A percentile compares a stretch with the other conserved stretches of the same genome.
Evolutionary conservation across 2,888 invertebrate genomes (phyloP).

Genomic region (Drosophila paranaensis): DNA sequence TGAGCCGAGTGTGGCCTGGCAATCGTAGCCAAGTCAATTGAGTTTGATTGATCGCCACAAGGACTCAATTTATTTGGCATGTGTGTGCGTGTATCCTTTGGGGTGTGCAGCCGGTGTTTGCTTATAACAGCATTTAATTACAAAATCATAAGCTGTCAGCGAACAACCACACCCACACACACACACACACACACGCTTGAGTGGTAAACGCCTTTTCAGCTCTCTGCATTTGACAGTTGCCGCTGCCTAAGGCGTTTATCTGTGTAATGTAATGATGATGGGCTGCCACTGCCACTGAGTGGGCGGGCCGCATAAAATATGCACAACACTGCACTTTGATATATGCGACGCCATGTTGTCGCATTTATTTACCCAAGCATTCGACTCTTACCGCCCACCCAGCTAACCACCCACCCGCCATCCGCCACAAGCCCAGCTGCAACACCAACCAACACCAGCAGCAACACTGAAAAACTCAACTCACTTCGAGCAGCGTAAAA

Average conservation of each 20-base stretch:
- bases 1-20: conserved; percentile 35
- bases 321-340: conserved; percentile 68
- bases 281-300: conserved; percentile 21
- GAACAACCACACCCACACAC: conserved; percentile 21
- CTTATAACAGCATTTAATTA: conserved; percentile 74
- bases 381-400: conserved; percentile 7
- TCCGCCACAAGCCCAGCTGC: conserved; percentile 8
- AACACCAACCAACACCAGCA: conserved; percentile 15
- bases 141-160: conserved; percentile 77
- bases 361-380: conserved; percentile 70
- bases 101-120: conserved; percentile 34
- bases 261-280: conserved; percentile 73
- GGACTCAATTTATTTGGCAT: conserved; percentile 27
- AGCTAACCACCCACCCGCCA: neutral
- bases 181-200: conserved; percentile 19
- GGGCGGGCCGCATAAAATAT: conserved; percentile 60
- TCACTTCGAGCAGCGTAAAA: conserved; percentile 31
- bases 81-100: conserved; percentile 19
- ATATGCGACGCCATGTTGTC: conserved; percentile 67
- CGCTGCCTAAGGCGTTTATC: conserved; percentile 76
- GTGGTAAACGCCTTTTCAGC: conserved; percentile 57
- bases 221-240: conserved; percentile 66
- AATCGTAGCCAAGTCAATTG: conserved; percentile 20
- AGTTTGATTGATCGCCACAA: conserved; percentile 69
- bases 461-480: conserved; percentile 11